phyloP scores from a whole-genome alignment of 2,113 vertebrate species.

The human region GRCh38 chr6:19594001-19594500 shows the following conservation, averaged over 20 bases:
- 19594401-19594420: neutral
- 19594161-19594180: neutral
- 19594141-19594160: neutral
- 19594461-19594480: neutral
- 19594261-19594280: neutral
- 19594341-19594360: neutral
- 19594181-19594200: neutral
- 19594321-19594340: neutral
- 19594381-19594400: neutral
- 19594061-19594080: neutral
- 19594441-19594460: neutral
- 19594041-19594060: neutral
- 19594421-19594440: neutral
- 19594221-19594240: neutral
- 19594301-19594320: neutral
- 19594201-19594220: neutral
- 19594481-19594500: neutral
- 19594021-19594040: neutral
- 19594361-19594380: neutral
- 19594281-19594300: neutral
- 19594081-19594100: neutral
- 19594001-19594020: neutral
- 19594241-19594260: neutral
- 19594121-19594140: neutral
- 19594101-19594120: neutral